Conservation (phyloP, 2,888 invertebrate genomes). For the Tenthredo amoena region DNA sequence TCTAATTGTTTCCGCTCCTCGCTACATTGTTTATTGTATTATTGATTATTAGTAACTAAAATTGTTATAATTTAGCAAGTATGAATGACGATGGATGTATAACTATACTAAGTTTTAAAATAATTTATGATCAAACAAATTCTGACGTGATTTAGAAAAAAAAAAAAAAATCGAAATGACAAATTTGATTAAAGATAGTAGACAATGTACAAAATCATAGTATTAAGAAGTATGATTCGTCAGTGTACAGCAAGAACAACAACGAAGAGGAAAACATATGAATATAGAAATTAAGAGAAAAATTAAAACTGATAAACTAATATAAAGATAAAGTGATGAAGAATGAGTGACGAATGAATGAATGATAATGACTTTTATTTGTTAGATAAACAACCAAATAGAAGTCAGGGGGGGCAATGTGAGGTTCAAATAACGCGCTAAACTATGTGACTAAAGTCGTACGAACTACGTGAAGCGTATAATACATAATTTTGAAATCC, state of each 20-base stretch:
- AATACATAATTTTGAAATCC: no score
- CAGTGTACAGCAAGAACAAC: constrained; percentile 37
- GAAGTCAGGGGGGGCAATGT: constrained; percentile 32
- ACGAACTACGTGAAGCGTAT: no score
- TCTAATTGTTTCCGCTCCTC: constrained; percentile 13
- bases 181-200: neutral
- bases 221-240: constrained; percentile 39
- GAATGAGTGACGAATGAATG: neutral
- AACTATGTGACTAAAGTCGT: no score
- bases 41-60: constrained; percentile 17
- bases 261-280: constrained; percentile 40
- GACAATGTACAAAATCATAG: constrained; percentile 37
- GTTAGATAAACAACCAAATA: constrained; percentile 18
- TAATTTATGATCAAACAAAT: neutral
- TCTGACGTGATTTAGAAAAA: neutral
- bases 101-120: neutral
- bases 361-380: constrained; percentile 23
- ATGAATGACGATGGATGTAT: constrained; percentile 40
- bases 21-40: neutral
- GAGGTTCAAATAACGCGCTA: neutral
- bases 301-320: constrained; percentile 12
- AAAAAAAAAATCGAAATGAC: no score
- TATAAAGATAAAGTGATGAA: neutral
- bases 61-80: neutral
- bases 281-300: neutral